Base-by-base conservation (phyloP, 64 coral and sea anemone species). In the Pachyseris speciosa region DNA sequence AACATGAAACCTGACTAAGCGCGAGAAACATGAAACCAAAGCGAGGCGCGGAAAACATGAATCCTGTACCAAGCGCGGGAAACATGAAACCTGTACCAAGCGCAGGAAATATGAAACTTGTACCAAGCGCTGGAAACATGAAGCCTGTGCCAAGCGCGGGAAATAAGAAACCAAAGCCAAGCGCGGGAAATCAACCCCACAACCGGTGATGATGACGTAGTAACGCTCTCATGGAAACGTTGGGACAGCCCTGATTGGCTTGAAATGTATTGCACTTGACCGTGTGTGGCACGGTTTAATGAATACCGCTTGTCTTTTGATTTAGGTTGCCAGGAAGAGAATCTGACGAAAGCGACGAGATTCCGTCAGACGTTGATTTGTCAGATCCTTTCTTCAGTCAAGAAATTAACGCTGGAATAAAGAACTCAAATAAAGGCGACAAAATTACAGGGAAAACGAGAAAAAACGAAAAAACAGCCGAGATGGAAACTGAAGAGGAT, bases 301-400 rank as follows among this genome's bases (percentile, higher is more conserved):
- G n/a, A n/a, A n/a, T n/a, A n/a, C n/a, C n/a, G 22, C 1, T 80
- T 19, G 15, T 69, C 45, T 85, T 85, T 11, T 20, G 6, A 31
- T 69, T 32, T 39, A 85, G 60, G 27, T 47, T 59, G 17, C 40
- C 63, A 49, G 64, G 3, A 7, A 85, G 8, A 47, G 39, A 37
- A n/a, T 15, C 64, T 39, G 48, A 87, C 20, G 92, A 88, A 48
- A 94, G 95, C 6, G 72, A 90, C 33, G 86, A 95, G 16, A 71
- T 93, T 52, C 94, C 94, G 12, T 66, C 89, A 59, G 93, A 91
- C 44, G 96, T 99, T 34, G 96, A 95, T 72, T 40, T 99, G 80
- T 93, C 93, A 20, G 96, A 99, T 57, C 90, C 93, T 12, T 99
- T 93, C 53, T 99, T 99, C 44, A 89, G 59, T 64, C 89, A 91